Conservation (phyloP, 2,888 invertebrate genomes). For the Teleiodes luculella region DNA sequence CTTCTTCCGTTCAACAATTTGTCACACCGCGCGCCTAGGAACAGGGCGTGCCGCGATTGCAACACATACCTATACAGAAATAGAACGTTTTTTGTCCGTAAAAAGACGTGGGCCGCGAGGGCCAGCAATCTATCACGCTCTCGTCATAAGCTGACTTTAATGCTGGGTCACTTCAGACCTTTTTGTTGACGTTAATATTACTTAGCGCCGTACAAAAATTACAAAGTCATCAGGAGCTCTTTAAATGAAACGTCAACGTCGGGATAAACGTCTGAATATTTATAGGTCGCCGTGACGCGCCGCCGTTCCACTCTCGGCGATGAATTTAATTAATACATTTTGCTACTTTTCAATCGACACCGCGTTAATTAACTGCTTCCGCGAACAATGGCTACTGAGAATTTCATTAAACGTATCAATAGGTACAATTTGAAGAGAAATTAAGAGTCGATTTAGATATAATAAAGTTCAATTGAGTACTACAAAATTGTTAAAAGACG, state of each 20-base stretch:
- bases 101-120: constrained; percentile 55
- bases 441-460: background rate
- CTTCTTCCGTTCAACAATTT: too few species aligned
- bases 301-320: constrained; percentile 37
- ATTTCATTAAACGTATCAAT: constrained; percentile 11
- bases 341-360: constrained; percentile 23
- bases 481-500: too few species aligned
- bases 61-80: too few species aligned
- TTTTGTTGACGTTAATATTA: constrained; percentile 74
- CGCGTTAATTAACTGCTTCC: constrained; percentile 6
- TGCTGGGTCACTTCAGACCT: constrained; percentile 74
- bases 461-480: too few species aligned
- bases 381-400: constrained; percentile 5
- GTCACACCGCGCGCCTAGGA: too few species aligned
- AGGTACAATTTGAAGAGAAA: background rate
- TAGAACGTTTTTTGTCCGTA: constrained; percentile 64
- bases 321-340: constrained; percentile 42
- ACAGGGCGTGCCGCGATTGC: constrained; percentile 67
- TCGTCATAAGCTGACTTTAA: constrained; percentile 75
- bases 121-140: constrained; percentile 71
- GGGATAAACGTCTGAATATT: constrained; percentile 58
- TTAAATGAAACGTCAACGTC: constrained; percentile 61
- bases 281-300: constrained; percentile 36
- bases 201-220: constrained; percentile 54
- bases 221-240: constrained; percentile 58